These are phyloP conservation scores for Drosophila merina DNA, from an alignment of 2,888 invertebrate species.

Conservation along the genomic window DNA sequence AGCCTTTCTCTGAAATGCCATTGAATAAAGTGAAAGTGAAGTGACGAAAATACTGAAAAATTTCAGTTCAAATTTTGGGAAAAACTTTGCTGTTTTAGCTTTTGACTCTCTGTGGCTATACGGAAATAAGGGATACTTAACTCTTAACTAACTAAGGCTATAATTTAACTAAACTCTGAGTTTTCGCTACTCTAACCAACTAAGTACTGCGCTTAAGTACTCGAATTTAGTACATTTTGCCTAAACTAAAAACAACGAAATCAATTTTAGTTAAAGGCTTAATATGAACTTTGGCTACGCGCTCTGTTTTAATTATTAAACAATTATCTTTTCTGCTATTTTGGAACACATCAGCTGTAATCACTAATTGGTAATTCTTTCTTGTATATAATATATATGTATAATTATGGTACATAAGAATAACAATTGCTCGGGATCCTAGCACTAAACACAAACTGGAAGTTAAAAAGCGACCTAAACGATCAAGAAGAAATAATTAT, in stretches of 20 bases:
- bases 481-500: slow-evolving; percentile 13
- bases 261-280: slow-evolving; percentile 39
- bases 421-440: slow-evolving; percentile 35
- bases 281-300: slow-evolving; percentile 70
- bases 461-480: slow-evolving; percentile 40
- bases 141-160: slow-evolving; percentile 47
- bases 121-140: slow-evolving; percentile 29
- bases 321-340: slow-evolving; percentile 50
- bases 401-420: slow-evolving; percentile 12
- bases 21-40: slow-evolving; percentile 1
- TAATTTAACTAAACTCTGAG: slow-evolving; percentile 67
- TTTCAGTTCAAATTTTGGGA: slow-evolving; percentile 25
- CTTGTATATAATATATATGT: slow-evolving; percentile 5
- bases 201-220: slow-evolving; percentile 49
- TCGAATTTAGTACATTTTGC: slow-evolving; percentile 43
- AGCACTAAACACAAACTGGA: slow-evolving; percentile 41
- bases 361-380: slow-evolving; percentile 41
- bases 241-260: slow-evolving; percentile 65
- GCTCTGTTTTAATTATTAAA: slow-evolving; percentile 48
- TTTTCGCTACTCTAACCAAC: slow-evolving; percentile 28
- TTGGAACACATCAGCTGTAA: slow-evolving; percentile 71
- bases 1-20: slow-evolving; percentile 19
- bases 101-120: slow-evolving; percentile 36
- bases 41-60: neutral
- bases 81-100: slow-evolving; percentile 10